These are phyloP conservation scores for Plusia festucae DNA, from an alignment of 2,888 invertebrate genomes.

Conservation along the genomic window DNA sequence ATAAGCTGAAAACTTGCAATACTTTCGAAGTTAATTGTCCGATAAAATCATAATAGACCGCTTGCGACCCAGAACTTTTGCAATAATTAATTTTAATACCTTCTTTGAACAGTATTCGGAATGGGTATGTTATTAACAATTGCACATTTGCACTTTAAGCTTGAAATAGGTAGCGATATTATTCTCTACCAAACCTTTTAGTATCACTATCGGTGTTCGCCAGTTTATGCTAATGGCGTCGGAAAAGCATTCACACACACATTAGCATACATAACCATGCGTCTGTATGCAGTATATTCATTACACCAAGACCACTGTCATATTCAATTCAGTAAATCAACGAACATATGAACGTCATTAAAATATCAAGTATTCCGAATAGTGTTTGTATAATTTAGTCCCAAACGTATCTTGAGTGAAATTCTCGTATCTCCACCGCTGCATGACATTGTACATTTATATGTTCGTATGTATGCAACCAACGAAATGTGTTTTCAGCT, in stretches of 20 bases:
- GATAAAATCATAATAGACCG: conserved; percentile 41
- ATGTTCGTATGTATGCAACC: conserved; percentile 89
- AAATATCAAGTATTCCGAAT: conserved; percentile 34
- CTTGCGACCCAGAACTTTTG: conserved; percentile 41
- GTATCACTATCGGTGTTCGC: conserved; percentile 45
- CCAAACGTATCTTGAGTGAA: conserved; percentile 39
- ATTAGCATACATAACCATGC: conserved; percentile 36
- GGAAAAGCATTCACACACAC: conserved; percentile 46
- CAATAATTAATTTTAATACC: conserved; percentile 52
- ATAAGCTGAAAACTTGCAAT: conserved; percentile 38
- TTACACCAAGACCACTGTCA: conserved; percentile 51
- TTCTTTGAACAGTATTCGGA: conserved; percentile 25
- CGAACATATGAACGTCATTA: conserved; percentile 37
- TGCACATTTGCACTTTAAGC: conserved; percentile 30
- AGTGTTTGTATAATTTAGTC: conserved; percentile 33
- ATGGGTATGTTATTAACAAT: conserved; percentile 35
- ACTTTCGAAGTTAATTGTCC: conserved; percentile 34
- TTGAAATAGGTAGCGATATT: conserved; percentile 37
- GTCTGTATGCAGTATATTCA: conserved; percentile 42
- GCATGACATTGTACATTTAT: conserved; percentile 14
- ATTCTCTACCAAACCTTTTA: conserved; percentile 39
- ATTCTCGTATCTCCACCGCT: conserved; percentile 17
- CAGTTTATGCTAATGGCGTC: conserved; percentile 56
- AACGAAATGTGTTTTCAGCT: conserved; percentile 60
- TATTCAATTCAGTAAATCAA: conserved; percentile 53